Base-by-base conservation (phyloP, 2,888 invertebrate genomes). In the Lycophotia porphyrea region DNA sequence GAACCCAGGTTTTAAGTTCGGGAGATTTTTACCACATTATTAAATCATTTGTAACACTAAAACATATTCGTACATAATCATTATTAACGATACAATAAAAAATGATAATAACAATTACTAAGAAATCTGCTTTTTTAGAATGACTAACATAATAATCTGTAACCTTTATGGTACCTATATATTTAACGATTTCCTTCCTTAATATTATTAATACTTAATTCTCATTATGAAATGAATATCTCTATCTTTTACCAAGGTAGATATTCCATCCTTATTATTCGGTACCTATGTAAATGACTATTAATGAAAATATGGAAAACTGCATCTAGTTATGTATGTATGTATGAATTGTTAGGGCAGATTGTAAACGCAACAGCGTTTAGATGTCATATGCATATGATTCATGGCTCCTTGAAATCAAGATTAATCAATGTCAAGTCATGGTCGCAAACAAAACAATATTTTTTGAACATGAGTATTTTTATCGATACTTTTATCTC, bases 71-170 rank as follows among this genome's bases (percentile, higher is more conserved):
- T 34, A 81, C 21, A 60, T 55, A 31, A 61, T 83, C 55, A 79
- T 68, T 15, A 34, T 31, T 71, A 81, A n/a, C 58, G n/a, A 76
- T 64, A 67, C 39, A 65, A 79, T 47, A 18, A 47, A 18, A 47
- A 21, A 52, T 34, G 31, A 77, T 79, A 44, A 55, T 77, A 81
- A 83, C 39, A 69, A 68, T 72, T 47, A 78, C 65, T 81, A 81
- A 83, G 68, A 83, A 78, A 60, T 61, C 18, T 47, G 78, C 82
- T 80, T 79, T 71, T 67, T 47, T 77, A 36, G 31, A 82, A 66
- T 80, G 69, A 82, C 78, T 80, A 80, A 80, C 82, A 52, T 31
- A 52, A 34, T 61, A 66, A 79, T 61, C n/a, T 15, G 49, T 68
- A 68, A 76, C 61, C 36, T 63, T 27, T 55, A 55, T 34, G 27